Evolutionary conservation across 2,113 vertebrate species (phyloP), one percentile per base, ranked within the genome.

Genomic region (Ciconia stormi): DNA sequence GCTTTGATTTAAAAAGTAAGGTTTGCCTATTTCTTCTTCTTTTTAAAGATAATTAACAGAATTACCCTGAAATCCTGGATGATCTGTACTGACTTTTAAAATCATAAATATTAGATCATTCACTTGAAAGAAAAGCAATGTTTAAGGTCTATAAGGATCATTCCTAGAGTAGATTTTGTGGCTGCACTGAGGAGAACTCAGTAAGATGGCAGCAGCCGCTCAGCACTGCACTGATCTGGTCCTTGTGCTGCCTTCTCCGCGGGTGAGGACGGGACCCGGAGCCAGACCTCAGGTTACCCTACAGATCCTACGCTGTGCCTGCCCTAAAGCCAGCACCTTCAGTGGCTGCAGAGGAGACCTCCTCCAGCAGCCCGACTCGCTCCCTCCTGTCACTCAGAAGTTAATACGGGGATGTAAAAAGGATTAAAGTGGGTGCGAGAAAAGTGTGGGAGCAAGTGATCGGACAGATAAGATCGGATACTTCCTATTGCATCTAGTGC

Each of bases 381-480:
- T 62, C 74, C 26, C 49, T 74, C n/a, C 16, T 1, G 7, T 7
- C 40, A 5, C 56, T 30, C 30, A 8, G 27, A 63, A 53, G 42
- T 65, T 20, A 58, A 27, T 16, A 19, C 0, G 10, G 23, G 20
- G 36, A 50, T 40, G 55, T 20, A 32, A 38, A 65, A 21, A 76
- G 53, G 10, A 27, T 11, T 62, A 22, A 47, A 49, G 40, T 40
- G 23, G 9, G 3, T 20, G 18, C 0, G 2, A 80, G 50, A 29
- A 36, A 38, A 73, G 17, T 3, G 2, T 50, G 62, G 65, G 56
- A 88, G 32, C 25, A 25, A 90, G 55, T 1, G 16, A 50, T 8
- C 0, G 8, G 49, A 72, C 16, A 13, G 42, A 5, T 16, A 19
- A 36, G 16, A n/a, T 0, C 1, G 1, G 7, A 6, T 13, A 27